Base-by-base conservation (phyloP, 2,888 invertebrate species). In the Hemaris fuciformis region DNA sequence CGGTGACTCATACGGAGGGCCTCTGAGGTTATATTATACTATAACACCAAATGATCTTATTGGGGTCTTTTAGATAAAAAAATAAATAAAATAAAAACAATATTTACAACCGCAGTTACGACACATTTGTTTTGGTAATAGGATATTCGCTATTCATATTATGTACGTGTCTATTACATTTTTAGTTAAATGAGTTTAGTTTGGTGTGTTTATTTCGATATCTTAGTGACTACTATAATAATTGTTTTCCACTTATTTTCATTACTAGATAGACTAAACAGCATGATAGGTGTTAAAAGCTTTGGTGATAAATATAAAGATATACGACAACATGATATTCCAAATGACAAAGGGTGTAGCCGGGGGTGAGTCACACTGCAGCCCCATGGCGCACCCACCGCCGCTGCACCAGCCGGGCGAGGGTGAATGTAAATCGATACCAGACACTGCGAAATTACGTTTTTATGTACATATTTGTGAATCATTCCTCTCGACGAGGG, bases 301-400 rank as follows among this genome's bases (percentile, higher is more conserved):
- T 25, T 18, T 53, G 3, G 0, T 18, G 2, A 8, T 1, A 10
- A 53, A 15, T 27, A 53, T 53, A 31, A 31, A 27, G 27, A 53
- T 18, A 53, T 53, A 31, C 31, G 15, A 31, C 18, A 27, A 46
- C 53, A 31, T 53, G 27, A 31, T 31, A 53, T 53, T 46, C 31
- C 15, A 18, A 53, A 31, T 31, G 18, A 53, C 8, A 3, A 46
- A 72, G 73, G 74, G 70, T 71, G 74, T 42, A 48, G 43, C 58
- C 65, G 62, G 25, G 59, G 59, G 59, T 74, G 74, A 74, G 61
- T 74, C 74, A 74, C 66, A 42, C 57, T 66, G 64, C 65, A 66
- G 61, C 68, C 70, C 64, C 53, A 53, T 67, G 56, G 57, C 60
- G 48, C 43, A 23, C 23, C 61, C 38, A 18, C 53, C 18, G 38